phyloP scores from a whole-genome alignment of 2,888 invertebrate genomes.

The Spatulosminthurus flaviceps region DNA sequence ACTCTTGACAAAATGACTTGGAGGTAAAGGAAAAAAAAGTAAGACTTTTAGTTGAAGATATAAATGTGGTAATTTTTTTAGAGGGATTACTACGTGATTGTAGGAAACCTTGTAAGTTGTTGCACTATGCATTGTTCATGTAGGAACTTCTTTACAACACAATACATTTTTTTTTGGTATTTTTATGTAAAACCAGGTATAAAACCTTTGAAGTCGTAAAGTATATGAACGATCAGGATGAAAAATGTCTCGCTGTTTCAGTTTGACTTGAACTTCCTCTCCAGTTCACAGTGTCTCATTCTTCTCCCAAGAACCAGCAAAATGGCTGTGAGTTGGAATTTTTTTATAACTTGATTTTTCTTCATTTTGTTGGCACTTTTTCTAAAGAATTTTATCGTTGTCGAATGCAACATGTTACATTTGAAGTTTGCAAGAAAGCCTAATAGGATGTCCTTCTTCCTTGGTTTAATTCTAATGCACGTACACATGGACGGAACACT shows the following conservation, averaged over 20 bases:
- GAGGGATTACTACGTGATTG: slow-evolving; percentile 5
- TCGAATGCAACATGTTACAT: neutral
- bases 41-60: neutral
- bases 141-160: neutral
- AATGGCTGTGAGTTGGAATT: neutral
- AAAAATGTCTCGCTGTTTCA: neutral
- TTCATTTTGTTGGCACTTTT: neutral
- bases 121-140: neutral
- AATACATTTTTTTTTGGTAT: neutral
- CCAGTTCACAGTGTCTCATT: neutral
- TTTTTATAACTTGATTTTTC: neutral
- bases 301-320: neutral
- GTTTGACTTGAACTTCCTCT: slow-evolving; percentile 13
- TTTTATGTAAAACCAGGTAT: slow-evolving; percentile 7
- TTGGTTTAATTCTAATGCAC: neutral
- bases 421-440: neutral
- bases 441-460: neutral
- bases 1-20: no score
- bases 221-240: neutral
- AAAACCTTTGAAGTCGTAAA: neutral
- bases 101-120: neutral
- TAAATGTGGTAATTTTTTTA: slow-evolving; percentile 1
- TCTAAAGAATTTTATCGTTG: neutral
- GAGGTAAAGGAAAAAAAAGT: no score
- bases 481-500: neutral